Percentiles rank a stretch among this genome's conserved stretches.
Evolutionary conservation across 2,113 vertebrate species (phyloP).

Genomic region (Myodes glareolus): DNA sequence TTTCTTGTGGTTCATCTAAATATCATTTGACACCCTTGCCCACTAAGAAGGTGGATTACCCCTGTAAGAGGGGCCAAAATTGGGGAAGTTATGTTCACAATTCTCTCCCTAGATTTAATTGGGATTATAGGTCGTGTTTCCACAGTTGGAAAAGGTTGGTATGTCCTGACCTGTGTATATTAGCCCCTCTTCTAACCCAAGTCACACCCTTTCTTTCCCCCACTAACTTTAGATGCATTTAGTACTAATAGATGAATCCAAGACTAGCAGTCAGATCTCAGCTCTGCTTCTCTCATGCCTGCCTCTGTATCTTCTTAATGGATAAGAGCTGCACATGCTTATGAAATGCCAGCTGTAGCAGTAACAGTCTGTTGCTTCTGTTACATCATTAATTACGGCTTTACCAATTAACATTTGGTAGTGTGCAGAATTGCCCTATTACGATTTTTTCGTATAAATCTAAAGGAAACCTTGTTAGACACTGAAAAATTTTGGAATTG

Average conservation of each 20-base stretch:
- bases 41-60: slow-evolving; percentile 94
- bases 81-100: slow-evolving; percentile 97
- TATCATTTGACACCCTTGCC: slow-evolving; percentile 91
- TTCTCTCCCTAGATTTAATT: slow-evolving; percentile 99
- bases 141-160: slow-evolving; percentile 99
- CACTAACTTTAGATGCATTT: slow-evolving; percentile 95
- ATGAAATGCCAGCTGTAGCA: slow-evolving; percentile 83
- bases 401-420: slow-evolving; percentile 85
- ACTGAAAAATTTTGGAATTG: slow-evolving; percentile 77
- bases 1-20: slow-evolving; percentile 91
- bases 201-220: slow-evolving; percentile 91
- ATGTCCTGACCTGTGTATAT: slow-evolving; percentile 99
- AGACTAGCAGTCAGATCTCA: slow-evolving; percentile 89
- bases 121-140: slow-evolving; percentile 99
- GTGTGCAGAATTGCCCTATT: slow-evolving; percentile 77
- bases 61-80: slow-evolving; percentile 92
- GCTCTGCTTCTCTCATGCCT: slow-evolving; percentile 89
- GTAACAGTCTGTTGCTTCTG: slow-evolving; percentile 84
- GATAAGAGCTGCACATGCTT: slow-evolving; percentile 84
- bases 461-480: slow-evolving; percentile 74
- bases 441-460: slow-evolving; percentile 76
- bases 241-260: slow-evolving; percentile 90
- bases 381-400: slow-evolving; percentile 83
- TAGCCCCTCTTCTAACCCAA: slow-evolving; percentile 98
- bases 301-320: slow-evolving; percentile 87